A percentile compares a stretch with the other conserved stretches of the same genome.
phyloP scores from a whole-genome alignment of 2,797 vertebrate species.

The Acipenser oxyrinchus region DNA sequence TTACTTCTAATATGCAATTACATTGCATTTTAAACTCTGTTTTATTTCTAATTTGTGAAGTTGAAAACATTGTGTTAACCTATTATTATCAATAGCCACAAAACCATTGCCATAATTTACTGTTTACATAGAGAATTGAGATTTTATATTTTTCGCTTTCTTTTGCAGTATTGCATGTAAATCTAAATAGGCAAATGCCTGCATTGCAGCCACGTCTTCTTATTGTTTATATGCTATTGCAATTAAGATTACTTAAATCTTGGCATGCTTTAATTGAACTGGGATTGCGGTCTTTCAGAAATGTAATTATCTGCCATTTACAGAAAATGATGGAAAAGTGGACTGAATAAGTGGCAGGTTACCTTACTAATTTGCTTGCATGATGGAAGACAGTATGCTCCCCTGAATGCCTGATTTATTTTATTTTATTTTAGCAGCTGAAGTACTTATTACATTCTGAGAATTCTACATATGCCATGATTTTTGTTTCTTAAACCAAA shows the following conservation, averaged over 20 bases:
- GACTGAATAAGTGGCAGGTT: conserved; percentile 13
- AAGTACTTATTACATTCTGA: conserved; percentile 4
- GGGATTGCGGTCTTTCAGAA: conserved; percentile 25
- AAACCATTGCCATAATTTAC: no score
- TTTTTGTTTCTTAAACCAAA: conserved; percentile 15
- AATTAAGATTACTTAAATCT: conserved; percentile 34
- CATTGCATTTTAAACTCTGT: no score
- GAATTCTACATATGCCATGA: conserved; percentile 7
- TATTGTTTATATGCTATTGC: conserved; percentile 29
- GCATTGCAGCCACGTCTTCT: conserved; percentile 13
- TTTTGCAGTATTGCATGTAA: conserved; percentile 12
- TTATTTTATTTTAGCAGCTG: not conserved
- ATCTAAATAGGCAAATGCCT: not conserved
- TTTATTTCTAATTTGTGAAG: no score
- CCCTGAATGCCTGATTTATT: conserved; percentile 11
- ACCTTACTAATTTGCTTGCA: conserved; percentile 14
- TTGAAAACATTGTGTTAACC: no score
- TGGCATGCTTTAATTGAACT: conserved; percentile 24
- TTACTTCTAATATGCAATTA: no score
- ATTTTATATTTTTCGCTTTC: not conserved
- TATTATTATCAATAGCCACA: no score
- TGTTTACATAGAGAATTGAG: not conserved
- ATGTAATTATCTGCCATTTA: conserved; percentile 38
- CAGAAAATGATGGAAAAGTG: conserved; percentile 26
- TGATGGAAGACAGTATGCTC: conserved; percentile 12